Conservation (phyloP, 2,113 vertebrate species). For the Paedocypris sp. region DNA sequence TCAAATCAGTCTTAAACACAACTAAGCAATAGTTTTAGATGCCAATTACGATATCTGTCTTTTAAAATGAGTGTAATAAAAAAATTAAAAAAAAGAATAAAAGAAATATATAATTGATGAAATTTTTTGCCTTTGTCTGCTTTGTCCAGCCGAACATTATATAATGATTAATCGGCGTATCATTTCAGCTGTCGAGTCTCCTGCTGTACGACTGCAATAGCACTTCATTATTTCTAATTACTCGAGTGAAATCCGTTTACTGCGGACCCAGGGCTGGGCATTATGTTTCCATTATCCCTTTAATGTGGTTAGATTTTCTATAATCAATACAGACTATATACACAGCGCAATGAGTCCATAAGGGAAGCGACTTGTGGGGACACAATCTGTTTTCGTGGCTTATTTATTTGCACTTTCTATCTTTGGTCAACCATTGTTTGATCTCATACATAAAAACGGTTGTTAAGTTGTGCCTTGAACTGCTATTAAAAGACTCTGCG, state of each 20-base stretch:
- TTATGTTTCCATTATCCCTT: slow-evolving; percentile 50
- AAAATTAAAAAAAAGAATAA: slow-evolving; percentile 44
- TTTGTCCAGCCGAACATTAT: slow-evolving; percentile 37
- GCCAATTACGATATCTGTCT: too few relatives aligned
- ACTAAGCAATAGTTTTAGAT: too few relatives aligned
- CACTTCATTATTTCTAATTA: slow-evolving; percentile 63
- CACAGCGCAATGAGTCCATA: background rate
- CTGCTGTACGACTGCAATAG: slow-evolving; percentile 48
- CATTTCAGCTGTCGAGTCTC: slow-evolving; percentile 28
- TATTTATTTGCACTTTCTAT: slow-evolving; percentile 5
- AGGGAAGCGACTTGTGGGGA: background rate
- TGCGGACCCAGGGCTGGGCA: slow-evolving; percentile 14
- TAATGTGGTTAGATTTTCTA: slow-evolving; percentile 50
- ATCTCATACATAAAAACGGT: slow-evolving; percentile 4
- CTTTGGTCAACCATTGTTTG: slow-evolving; percentile 12
- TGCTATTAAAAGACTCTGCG: slow-evolving; percentile 1
- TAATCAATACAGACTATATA: slow-evolving; percentile 18
- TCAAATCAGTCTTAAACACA: too few relatives aligned
- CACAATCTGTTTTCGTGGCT: background rate
- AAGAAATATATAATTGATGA: too few relatives aligned
- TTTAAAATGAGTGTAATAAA: background rate
- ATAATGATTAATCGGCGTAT: slow-evolving; percentile 56
- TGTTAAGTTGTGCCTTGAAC: slow-evolving; percentile 5
- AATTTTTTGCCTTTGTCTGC: too few relatives aligned
- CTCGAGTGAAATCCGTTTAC: slow-evolving; percentile 17